phyloP scores from a whole-genome alignment of 2,797 vertebrate species.

The Mormyrops attenuatus region DNA sequence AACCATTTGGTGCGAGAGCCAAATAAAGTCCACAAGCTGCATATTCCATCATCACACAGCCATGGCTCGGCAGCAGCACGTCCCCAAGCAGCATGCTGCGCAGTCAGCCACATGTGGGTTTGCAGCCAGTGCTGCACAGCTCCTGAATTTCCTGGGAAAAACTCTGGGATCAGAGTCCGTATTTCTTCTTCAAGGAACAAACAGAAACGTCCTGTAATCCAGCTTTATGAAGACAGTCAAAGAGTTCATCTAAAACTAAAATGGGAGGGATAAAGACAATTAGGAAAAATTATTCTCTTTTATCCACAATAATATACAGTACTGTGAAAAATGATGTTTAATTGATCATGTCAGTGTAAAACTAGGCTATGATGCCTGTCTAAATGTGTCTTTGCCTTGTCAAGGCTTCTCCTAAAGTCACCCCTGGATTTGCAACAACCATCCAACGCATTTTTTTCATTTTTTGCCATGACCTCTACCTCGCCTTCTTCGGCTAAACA shows the following conservation, averaged over 20 bases:
- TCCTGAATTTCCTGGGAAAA: background rate
- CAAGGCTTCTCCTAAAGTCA: background rate
- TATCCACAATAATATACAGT: background rate
- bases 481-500: background rate
- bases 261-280: slow-evolving; percentile 25
- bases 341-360: background rate
- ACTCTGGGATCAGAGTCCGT: slow-evolving; percentile 58
- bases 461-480: background rate
- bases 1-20: background rate
- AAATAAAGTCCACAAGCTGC: background rate
- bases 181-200: slow-evolving; percentile 73
- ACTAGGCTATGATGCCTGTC: background rate
- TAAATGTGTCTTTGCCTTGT: background rate
- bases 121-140: background rate
- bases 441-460: background rate
- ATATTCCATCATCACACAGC: background rate
- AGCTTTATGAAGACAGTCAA: slow-evolving; percentile 69
- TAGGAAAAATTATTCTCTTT: background rate
- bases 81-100: background rate
- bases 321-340: background rate
- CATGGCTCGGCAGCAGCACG: background rate
- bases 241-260: slow-evolving; percentile 74
- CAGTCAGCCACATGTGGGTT: background rate
- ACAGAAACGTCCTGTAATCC: slow-evolving; percentile 59
- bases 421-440: background rate